Conservation (phyloP, 2,113 vertebrate species). For the Ondatra zibethicus region DNA sequence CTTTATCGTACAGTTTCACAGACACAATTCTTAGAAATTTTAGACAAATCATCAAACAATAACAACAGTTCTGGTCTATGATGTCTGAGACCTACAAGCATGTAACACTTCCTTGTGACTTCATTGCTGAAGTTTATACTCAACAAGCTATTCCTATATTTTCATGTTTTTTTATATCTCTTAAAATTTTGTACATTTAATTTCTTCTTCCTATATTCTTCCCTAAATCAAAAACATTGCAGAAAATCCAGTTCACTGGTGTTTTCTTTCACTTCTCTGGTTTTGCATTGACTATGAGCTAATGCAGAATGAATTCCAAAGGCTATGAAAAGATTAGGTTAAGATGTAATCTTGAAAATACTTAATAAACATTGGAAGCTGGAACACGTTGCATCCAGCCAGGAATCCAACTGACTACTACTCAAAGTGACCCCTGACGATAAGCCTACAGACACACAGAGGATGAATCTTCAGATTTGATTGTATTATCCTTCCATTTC, state of each 20-base stretch:
- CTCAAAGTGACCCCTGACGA: conserved; percentile 39
- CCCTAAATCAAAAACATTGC: conserved; percentile 42
- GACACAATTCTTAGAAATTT: neutral
- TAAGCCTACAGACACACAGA: conserved; percentile 61
- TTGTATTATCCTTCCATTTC: conserved; percentile 70
- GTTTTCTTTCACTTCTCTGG: conserved; percentile 49
- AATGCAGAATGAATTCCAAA: conserved; percentile 67
- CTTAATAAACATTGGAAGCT: conserved; percentile 75
- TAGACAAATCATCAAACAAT: neutral
- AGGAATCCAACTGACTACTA: conserved; percentile 61
- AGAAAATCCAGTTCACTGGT: neutral
- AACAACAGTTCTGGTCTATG: neutral
- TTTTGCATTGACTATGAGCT: conserved; percentile 67
- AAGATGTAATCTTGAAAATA: conserved; percentile 78
- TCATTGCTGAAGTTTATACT: neutral
- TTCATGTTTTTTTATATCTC: neutral
- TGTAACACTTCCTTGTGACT: neutral
- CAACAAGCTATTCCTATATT: neutral
- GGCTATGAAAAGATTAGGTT: conserved; percentile 70
- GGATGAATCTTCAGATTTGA: conserved; percentile 61
- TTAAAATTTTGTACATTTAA: conserved; percentile 49
- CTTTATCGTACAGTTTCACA: neutral
- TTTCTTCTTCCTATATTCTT: neutral
- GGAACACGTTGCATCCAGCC: conserved; percentile 58
- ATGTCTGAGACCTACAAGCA: neutral